Evolutionary conservation across 2,797 vertebrate genomes (phyloP).

Genomic region (Catharus ustulatus): DNA sequence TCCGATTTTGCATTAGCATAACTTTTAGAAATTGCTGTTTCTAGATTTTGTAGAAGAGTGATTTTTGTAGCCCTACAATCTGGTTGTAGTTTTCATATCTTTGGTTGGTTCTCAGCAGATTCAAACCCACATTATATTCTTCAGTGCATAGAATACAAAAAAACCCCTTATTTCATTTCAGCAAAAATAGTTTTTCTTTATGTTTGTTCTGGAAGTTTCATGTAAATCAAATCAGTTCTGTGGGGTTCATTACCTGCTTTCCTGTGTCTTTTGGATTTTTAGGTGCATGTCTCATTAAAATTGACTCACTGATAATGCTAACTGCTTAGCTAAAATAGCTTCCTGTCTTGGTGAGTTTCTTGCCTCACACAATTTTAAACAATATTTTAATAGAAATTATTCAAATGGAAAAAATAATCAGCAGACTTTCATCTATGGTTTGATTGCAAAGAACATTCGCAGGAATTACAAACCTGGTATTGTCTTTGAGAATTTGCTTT

Average conservation of each 20-base stretch:
- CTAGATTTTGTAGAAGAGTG: not conserved
- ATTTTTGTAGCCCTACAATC: not conserved
- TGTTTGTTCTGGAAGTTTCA: not conserved
- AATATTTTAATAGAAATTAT: not conserved
- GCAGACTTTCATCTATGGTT: not conserved
- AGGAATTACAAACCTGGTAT: not conserved
- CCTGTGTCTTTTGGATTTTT: not conserved
- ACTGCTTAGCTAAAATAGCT: not conserved
- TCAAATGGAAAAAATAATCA: not conserved
- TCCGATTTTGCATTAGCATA: not conserved
- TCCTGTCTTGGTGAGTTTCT: not conserved
- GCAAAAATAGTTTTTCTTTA: not conserved
- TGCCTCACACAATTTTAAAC: not conserved
- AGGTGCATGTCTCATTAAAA: not conserved
- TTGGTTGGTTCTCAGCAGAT: not conserved
- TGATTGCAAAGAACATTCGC: not conserved
- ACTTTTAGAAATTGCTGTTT: not conserved
- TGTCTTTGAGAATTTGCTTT: not conserved
- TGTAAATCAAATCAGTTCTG: not conserved
- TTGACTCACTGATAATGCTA: not conserved
- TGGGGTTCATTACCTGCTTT: not conserved
- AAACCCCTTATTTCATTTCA: not conserved
- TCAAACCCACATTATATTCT: not conserved
- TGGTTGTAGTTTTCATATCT: not conserved
- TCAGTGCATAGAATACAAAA: not conserved